A percentile compares a stretch with the other conserved stretches of the same genome.
These are phyloP conservation scores for Chloropsis cyanopogon DNA, from an alignment of 2,113 vertebrate genomes.

Conservation along the genomic window DNA sequence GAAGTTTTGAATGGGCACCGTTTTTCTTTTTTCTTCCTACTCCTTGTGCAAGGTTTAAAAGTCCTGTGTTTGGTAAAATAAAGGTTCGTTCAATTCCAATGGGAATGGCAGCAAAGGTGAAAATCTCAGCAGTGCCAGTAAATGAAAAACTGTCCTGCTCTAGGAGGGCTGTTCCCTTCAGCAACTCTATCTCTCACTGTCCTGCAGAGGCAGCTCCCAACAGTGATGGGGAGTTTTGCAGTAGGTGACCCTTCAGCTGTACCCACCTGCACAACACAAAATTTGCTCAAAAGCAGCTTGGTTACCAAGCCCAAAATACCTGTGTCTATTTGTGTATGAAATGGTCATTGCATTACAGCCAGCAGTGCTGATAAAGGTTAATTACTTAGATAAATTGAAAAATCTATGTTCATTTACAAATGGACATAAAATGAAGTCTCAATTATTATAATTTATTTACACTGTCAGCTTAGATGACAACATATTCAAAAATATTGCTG, in stretches of 20 bases:
- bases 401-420: slow-evolving; percentile 79
- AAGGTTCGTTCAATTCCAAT: not conserved
- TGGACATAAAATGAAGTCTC: slow-evolving; percentile 75
- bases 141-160: not conserved
- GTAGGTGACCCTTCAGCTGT: not conserved
- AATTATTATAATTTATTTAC: slow-evolving; percentile 69
- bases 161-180: not conserved
- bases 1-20: not conserved
- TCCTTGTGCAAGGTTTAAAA: not conserved
- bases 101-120: not conserved
- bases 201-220: not conserved
- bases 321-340: not conserved
- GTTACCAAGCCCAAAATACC: not conserved
- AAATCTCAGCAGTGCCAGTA: not conserved
- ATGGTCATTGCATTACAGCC: not conserved
- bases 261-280: not conserved
- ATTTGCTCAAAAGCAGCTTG: not conserved
- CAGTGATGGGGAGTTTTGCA: not conserved
- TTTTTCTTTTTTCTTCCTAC: not conserved
- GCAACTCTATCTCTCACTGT: not conserved
- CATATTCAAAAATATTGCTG: slow-evolving; percentile 49
- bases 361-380: slow-evolving; percentile 56
- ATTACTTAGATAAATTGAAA: slow-evolving; percentile 73
- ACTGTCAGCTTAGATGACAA: slow-evolving; percentile 60
- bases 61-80: not conserved